Conservation (phyloP, 2,888 invertebrate genomes). For the Hydropsyche betteni region DNA sequence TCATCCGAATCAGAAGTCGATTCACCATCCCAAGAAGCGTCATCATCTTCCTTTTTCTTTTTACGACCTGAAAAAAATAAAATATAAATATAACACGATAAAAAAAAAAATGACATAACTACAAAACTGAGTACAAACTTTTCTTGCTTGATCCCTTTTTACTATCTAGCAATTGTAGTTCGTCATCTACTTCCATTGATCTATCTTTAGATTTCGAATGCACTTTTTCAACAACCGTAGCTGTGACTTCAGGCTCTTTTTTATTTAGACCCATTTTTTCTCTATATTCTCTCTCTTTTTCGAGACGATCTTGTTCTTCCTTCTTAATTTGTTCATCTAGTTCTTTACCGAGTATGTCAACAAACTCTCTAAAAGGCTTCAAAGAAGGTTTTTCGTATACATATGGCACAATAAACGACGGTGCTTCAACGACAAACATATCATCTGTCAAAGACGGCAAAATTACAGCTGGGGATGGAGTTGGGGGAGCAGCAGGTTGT, state of each 20-base stretch:
- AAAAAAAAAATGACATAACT: slow-evolving; percentile 12
- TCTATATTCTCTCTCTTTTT: slow-evolving; percentile 56
- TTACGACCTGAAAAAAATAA: slow-evolving; percentile 54
- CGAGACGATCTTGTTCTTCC: slow-evolving; percentile 61
- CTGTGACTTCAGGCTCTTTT: slow-evolving; percentile 52
- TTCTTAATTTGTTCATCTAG: slow-evolving; percentile 70
- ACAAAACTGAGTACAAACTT: slow-evolving; percentile 43
- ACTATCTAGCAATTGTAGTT: slow-evolving; percentile 53
- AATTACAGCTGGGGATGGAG: slow-evolving; percentile 66
- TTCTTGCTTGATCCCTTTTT: slow-evolving; percentile 54
- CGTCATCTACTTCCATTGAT: slow-evolving; percentile 54
- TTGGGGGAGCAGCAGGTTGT: slow-evolving; percentile 54
- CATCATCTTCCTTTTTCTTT: slow-evolving; percentile 63
- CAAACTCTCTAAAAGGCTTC: slow-evolving; percentile 78
- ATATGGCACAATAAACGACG: slow-evolving; percentile 92
- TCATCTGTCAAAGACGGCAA: slow-evolving; percentile 88
- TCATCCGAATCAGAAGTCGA: slow-evolving; percentile 65
- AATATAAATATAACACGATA: slow-evolving; percentile 33
- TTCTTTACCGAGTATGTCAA: slow-evolving; percentile 71
- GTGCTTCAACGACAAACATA: slow-evolving; percentile 92
- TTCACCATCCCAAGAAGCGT: slow-evolving; percentile 68
- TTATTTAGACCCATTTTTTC: slow-evolving; percentile 56
- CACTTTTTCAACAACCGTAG: slow-evolving; percentile 46
- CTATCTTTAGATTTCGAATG: slow-evolving; percentile 56
- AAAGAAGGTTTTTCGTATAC: slow-evolving; percentile 90